Base-by-base conservation (phyloP, 2,113 vertebrate species). In the Notiomystis cincta region DNA sequence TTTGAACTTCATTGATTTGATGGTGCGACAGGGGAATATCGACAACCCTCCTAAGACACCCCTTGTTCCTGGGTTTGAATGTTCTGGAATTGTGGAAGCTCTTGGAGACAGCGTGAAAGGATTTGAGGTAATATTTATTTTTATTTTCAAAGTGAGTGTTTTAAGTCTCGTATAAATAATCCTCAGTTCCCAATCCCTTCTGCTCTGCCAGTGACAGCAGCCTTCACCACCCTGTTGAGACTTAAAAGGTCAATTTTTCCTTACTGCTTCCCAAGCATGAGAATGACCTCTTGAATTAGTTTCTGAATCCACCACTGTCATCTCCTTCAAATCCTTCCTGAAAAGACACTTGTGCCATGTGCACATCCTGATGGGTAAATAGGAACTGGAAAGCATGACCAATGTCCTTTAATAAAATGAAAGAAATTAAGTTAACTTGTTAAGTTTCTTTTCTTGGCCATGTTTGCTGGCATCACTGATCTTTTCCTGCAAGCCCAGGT, bases 21-120 rank as follows among this genome's bases (percentile, higher is more conserved):
- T 99, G 99, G 99, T 99, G 50, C 98, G 99, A 79, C 99, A 99
- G 96, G 99, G 99, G 65, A 99, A 99, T 50, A 99, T 99, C 4
- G 99, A 99, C 96, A 99, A 98, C 96, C 99, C 99, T 89, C 99
- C 99, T 2, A 99, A 99, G 98, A 98, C 99, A 0, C 99, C 99
- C 0, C 97, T 99, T 69, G 98, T 99, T 78, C 99, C 99, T 75
- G 99, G 99, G 31, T 99, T 99, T 96, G 99, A 99, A 89, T 99
- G 99, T 89, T 99, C 98, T 92, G 99, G 99, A 95, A 99, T 99
- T 90, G 98, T 99, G 31, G 99, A 99, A 98, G 98, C 98, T 69
- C 94, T 99, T 90, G 99, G 99, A 87, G 98, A 98, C 94, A 98
- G 98, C 8, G 99, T 99, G 83, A 98, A 98, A 96, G 99, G 99